Base-by-base conservation (phyloP, 2,888 invertebrate genomes). In the Chaetogeoica ovagalla region DNA sequence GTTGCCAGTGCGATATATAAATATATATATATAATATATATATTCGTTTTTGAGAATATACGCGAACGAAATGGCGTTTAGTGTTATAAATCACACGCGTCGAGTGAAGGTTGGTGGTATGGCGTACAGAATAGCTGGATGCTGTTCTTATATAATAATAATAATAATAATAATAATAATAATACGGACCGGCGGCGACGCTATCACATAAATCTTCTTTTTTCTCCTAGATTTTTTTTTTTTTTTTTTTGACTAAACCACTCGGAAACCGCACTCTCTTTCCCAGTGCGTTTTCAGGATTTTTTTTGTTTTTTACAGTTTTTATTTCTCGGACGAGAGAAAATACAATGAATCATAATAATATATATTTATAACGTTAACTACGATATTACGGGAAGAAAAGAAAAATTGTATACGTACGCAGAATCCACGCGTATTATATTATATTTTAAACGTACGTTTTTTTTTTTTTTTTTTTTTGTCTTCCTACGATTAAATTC, bases 1-100 rank as follows among this genome's bases (percentile, higher is more conserved):
- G 43, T 43, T 9, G 43, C 43, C 43, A 43, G 43, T 43, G 2
- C 43, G 43, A 7, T 43, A 43, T 43, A 9, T n/a, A n/a, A n/a
- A n/a, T n/a, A n/a, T n/a, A n/a, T n/a, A n/a, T n/a, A n/a, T n/a
- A n/a, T n/a, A n/a, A n/a, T 43, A 9, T 43, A 9, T 43, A 43
- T 43, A 9, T 43, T 43, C 63, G 71, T 55, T 71, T 63, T 71
- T 30, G 71, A 62, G 62, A 77, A 70, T 48, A 48, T 13, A 48
- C 77, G 69, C 21, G 77, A 77, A 70, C 69, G 71, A 79, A 79
- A 71, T 71, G 63, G 79, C 79, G 79, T 62, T 79, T 76, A 43
- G 57, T 23, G 79, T 79, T 71, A 79, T 79, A 79, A 79, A 79
- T 79, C 79, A 79, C 79, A 71, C 79, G 71, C 79, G 71, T 71